Conservation (phyloP, 2,797 vertebrate species). For the Nasua narica region DNA sequence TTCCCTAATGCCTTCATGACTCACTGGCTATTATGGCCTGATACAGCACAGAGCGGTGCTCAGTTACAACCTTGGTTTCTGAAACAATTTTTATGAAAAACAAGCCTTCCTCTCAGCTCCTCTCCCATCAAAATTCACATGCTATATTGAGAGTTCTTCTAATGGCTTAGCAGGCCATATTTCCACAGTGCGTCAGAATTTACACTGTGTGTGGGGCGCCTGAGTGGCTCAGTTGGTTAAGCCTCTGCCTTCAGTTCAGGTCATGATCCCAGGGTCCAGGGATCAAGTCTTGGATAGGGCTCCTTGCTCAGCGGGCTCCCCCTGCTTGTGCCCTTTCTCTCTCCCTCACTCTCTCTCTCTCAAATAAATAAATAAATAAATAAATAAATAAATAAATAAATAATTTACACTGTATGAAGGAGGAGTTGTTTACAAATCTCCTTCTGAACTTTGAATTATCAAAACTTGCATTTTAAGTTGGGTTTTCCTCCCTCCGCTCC, state of each 20-base stretch:
- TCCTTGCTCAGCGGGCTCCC: not conserved
- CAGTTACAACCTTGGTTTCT: constrained; percentile 32
- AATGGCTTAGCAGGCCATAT: constrained; percentile 46
- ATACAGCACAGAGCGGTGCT: constrained; percentile 42
- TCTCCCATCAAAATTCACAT: not conserved
- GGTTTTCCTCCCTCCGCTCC: constrained; percentile 44
- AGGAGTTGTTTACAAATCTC: constrained; percentile 5
- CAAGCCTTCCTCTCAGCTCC: not conserved
- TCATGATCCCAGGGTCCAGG: not conserved
- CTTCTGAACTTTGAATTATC: constrained; percentile 71
- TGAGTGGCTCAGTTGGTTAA: not conserved
- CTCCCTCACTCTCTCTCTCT: not conserved
- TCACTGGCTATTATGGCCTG: constrained; percentile 57
- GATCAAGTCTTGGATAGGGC: not conserved
- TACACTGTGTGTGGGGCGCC: not conserved
- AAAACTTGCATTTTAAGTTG: constrained; percentile 18
- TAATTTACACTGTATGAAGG: not conserved
- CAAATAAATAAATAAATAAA: not conserved
- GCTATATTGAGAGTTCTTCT: constrained; percentile 46
- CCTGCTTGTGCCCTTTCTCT: not conserved
- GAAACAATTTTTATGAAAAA: constrained; percentile 21
- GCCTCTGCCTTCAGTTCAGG: not conserved
- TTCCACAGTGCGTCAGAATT: not conserved
- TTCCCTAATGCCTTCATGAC: constrained; percentile 63
- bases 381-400: not conserved